Conservation (phyloP, 2,113 vertebrate species). For the Psephotus haematonotus region DNA sequence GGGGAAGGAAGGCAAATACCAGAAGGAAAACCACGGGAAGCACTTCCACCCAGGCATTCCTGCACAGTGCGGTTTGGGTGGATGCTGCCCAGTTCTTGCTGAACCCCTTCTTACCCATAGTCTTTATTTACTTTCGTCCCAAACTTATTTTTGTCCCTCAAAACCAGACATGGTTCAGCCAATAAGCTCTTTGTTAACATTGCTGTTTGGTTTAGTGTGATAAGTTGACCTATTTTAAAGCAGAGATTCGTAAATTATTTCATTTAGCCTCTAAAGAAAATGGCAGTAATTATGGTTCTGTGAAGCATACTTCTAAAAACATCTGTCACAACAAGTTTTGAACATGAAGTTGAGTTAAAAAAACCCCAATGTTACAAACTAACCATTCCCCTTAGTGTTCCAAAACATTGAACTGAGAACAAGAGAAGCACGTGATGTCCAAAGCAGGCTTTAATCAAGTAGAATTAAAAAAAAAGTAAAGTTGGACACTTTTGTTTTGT, state of each 20-base stretch:
- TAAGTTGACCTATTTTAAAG: background rate
- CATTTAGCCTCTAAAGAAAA: background rate
- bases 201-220: rapidly evolving
- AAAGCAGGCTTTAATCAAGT: background rate
- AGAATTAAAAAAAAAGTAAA: background rate
- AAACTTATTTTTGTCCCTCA: background rate
- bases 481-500: background rate
- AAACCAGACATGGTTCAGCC: background rate
- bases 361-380: background rate
- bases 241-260: background rate
- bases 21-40: background rate
- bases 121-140: background rate
- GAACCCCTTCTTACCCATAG: background rate
- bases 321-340: background rate
- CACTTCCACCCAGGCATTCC: background rate
- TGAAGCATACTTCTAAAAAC: background rate
- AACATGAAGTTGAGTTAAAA: background rate
- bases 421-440: background rate
- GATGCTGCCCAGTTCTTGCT: background rate
- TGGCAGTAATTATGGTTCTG: background rate
- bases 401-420: background rate
- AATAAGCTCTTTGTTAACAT: background rate
- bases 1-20: background rate
- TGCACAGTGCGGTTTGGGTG: background rate
- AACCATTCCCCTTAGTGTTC: background rate